These are phyloP conservation scores for Callimorpha dominula DNA, from an alignment of 2,888 invertebrate genomes.

Conservation along the genomic window DNA sequence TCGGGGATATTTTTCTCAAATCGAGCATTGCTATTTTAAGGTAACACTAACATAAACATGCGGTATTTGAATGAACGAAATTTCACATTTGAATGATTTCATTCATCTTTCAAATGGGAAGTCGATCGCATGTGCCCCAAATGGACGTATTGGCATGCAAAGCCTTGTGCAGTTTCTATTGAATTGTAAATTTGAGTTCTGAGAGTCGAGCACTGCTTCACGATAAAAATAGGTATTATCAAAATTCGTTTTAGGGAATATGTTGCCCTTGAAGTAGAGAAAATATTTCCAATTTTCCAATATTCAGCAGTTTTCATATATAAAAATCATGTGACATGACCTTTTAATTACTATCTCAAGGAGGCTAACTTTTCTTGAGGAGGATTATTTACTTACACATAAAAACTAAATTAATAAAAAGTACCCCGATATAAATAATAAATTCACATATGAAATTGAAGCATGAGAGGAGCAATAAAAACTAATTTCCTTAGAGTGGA, in stretches of 20 bases:
- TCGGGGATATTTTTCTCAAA: conserved; percentile 17
- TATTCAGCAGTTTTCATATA: conserved; percentile 18
- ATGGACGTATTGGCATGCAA: conserved; percentile 85
- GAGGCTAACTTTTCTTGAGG: too few relatives aligned
- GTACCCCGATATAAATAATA: too few relatives aligned
- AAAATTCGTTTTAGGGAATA: conserved; percentile 54
- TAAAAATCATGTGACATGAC: too few relatives aligned
- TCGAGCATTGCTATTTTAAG: conserved; percentile 29
- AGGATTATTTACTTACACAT: too few relatives aligned
- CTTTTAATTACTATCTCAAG: too few relatives aligned
- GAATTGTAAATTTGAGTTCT: conserved; percentile 84
- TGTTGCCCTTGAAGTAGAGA: conserved; percentile 33
- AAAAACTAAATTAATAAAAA: too few relatives aligned
- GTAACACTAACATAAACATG: conserved; percentile 53
- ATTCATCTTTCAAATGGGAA: conserved; percentile 82
- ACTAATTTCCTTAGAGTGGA: too few relatives aligned
- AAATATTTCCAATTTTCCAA: conserved; percentile 36
- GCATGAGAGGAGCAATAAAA: too few relatives aligned
- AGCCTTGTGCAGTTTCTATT: conserved; percentile 84
- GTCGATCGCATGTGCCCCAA: conserved; percentile 82
- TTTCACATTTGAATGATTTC: conserved; percentile 79
- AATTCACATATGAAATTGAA: too few relatives aligned
- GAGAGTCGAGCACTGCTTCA: conserved; percentile 73
- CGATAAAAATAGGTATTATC: conserved; percentile 65
- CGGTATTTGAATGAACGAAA: conserved; percentile 63